These are phyloP conservation scores for Phaonia tiefii DNA, from an alignment of 2,888 invertebrate genomes.

Conservation along the genomic window DNA sequence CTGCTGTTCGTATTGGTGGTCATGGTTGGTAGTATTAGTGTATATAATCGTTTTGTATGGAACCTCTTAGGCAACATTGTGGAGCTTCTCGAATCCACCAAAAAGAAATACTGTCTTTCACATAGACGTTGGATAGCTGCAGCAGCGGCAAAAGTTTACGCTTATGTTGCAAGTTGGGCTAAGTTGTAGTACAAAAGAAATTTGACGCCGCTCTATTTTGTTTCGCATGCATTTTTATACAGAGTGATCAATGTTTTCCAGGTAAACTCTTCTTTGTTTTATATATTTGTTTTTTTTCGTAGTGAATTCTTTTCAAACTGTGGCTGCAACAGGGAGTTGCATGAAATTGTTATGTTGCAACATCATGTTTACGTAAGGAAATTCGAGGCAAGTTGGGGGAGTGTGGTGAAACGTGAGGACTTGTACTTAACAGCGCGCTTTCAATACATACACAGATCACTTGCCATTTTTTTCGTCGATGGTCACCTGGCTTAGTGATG, in stretches of 20 bases:
- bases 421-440: too few relatives aligned
- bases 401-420: too few relatives aligned
- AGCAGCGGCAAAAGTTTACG: constrained; percentile 48
- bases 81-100: constrained; percentile 14
- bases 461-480: too few relatives aligned
- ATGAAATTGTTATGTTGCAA: constrained; percentile 53
- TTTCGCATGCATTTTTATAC: constrained; percentile 62
- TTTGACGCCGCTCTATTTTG: constrained; percentile 68
- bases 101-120: constrained; percentile 50
- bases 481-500: too few relatives aligned
- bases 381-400: constrained; percentile 10
- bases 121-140: constrained; percentile 36
- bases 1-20: neutral
- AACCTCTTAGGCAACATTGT: constrained; percentile 39
- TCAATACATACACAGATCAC: too few relatives aligned
- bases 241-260: constrained; percentile 56
- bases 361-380: constrained; percentile 18
- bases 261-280: constrained; percentile 18
- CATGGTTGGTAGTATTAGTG: constrained; percentile 21
- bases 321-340: constrained; percentile 26
- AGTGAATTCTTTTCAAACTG: constrained; percentile 45
- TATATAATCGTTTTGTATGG: constrained; percentile 62
- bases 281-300: constrained; percentile 22
- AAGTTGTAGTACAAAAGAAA: constrained; percentile 66
- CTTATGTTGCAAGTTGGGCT: constrained; percentile 47